Evolutionary conservation across 2,888 invertebrate species (phyloP), one percentile per base, ranked within the genome.

Genomic region (Stratiomys singularior): DNA sequence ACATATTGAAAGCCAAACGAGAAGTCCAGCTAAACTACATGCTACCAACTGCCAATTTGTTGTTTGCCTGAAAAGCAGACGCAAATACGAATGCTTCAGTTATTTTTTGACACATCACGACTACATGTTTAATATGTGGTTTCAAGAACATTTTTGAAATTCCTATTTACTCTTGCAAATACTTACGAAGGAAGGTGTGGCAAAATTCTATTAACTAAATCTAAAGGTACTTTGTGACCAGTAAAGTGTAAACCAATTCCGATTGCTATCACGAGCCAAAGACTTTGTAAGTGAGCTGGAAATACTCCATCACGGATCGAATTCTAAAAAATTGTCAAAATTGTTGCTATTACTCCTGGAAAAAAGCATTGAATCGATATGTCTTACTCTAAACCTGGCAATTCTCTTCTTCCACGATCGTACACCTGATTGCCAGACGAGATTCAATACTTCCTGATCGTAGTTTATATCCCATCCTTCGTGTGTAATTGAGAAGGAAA

Each of bases 391-490:
- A 86, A 97, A 95, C 84, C 97, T 91, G 1, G 94, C 96, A 37
- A 96, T 87, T 52, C 98, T 91, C 85, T 98, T 97, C 86, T 96
- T 97, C 96, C 98, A 98, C 0, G 98, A 98, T 66, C 98, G 90
- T 5, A 97, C 87, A 63, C 98, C 98, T 27, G 98, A 97, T 83
- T 95, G 92, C 96, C 97, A 97, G 66, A 99, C 96, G 67, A 98
- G 92, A 85, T 96, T 93, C 13, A 99, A 90, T 5, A 99, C 97
- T 88, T 99, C 98, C 78, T 96, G 92, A 86, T 99, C 98, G 86
- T 99, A 97, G 88, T 98, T 96, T 76, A 99, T 96, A 85, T 98
- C 96, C 90, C 98, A 96, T 82, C 99, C 99, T 86, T 99, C 99
- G 86, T 98, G 98, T 80, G 98, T 97, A 83, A 99, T 96, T 67